Conservation (phyloP, 2,888 invertebrate species). For the Orthosia gothica region DNA sequence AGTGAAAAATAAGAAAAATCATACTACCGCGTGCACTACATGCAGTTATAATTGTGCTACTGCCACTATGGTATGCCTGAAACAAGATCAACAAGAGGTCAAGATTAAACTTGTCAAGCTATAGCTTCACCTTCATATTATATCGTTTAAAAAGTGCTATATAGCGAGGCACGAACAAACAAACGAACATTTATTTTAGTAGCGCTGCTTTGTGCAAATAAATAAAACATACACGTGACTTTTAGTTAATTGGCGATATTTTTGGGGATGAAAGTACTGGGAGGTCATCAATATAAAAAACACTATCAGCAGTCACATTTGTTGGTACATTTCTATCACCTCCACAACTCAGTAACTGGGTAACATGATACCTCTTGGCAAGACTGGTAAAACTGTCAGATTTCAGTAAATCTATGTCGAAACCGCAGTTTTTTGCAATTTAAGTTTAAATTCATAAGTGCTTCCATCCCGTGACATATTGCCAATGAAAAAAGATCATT, state of each 20-base stretch:
- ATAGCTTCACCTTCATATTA: not conserved
- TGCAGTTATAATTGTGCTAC: not conserved
- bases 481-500: not conserved
- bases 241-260: not conserved
- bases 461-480: not conserved
- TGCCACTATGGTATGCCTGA: no score
- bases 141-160: not conserved
- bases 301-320: no score
- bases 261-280: not conserved
- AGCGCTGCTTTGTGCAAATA: slow-evolving; percentile 20
- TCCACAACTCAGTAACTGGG: no score
- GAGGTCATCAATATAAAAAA: not conserved
- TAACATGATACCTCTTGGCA: no score
- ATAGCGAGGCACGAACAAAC: not conserved
- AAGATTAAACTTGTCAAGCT: slow-evolving; percentile 1
- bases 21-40: not conserved
- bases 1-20: not conserved
- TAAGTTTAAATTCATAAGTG: no score
- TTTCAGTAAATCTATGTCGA: no score
- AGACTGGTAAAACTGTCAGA: no score
- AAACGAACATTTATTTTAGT: not conserved
- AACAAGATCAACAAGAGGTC: not conserved
- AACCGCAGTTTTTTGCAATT: no score
- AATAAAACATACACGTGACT: not conserved
- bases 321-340: no score